Evolutionary conservation across 2,113 vertebrate species (phyloP).

Genomic region (Brienomyrus longianalis): DNA sequence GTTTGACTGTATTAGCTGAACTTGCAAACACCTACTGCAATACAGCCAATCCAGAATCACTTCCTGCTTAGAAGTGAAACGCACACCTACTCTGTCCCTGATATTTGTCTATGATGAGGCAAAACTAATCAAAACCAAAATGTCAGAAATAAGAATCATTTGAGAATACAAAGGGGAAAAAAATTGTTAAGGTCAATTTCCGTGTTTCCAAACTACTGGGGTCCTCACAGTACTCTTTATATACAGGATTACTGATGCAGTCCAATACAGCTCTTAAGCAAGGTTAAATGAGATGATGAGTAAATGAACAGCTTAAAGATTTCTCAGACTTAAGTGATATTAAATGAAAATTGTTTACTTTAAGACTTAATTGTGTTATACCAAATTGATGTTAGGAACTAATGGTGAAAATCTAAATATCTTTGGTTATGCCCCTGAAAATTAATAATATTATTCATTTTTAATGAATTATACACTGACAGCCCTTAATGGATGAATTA

Average conservation of each 20-base stretch:
- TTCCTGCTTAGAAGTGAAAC: neutral
- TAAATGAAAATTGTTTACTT: neutral
- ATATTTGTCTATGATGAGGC: neutral
- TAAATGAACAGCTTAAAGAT: neutral
- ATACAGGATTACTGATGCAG: neutral
- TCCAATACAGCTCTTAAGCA: neutral
- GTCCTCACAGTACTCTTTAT: neutral
- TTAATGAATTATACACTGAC: neutral
- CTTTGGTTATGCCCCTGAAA: neutral
- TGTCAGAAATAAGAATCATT: neutral
- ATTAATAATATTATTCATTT: neutral
- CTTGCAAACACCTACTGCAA: neutral
- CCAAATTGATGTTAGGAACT: neutral
- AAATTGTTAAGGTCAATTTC: neutral
- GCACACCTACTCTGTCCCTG: neutral
- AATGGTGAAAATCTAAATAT: neutral
- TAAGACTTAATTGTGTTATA: neutral
- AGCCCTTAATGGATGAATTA: neutral
- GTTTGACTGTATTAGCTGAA: constrained; percentile 12
- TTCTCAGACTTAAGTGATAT: neutral
- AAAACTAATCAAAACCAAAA: neutral
- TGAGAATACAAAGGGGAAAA: neutral
- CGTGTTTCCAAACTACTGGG: neutral
- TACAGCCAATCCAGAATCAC: neutral
- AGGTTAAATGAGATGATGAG: neutral